Conservation (phyloP, 2,797 vertebrate species). For the Paguma larvata region DNA sequence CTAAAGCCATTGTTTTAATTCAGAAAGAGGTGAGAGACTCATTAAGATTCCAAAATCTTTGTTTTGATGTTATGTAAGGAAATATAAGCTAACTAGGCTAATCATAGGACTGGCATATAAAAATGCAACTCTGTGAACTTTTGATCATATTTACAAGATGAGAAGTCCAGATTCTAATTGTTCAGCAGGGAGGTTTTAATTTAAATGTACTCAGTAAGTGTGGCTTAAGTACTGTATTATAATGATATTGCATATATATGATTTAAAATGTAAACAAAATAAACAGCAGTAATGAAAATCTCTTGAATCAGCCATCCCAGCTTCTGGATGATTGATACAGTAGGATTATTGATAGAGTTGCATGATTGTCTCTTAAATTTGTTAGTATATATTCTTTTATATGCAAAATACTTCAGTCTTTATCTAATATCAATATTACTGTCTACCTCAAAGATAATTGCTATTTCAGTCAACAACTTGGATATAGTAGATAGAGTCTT, state of each 20-base stretch:
- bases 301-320: background rate
- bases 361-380: background rate
- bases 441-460: background rate
- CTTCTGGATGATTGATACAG: background rate
- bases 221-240: constrained; percentile 3
- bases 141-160: constrained; percentile 2
- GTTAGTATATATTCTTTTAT: background rate
- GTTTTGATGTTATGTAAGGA: background rate
- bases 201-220: background rate
- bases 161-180: background rate
- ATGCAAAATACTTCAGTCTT: background rate
- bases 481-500: background rate
- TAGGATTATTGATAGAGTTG: background rate
- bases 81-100: background rate
- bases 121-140: constrained; percentile 30
- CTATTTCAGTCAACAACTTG: background rate
- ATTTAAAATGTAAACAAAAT: constrained; percentile 31
- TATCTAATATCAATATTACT: background rate
- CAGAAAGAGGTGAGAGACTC: background rate
- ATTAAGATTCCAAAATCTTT: background rate
- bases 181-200: background rate
- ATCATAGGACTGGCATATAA: background rate
- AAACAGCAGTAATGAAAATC: background rate
- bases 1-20: constrained; percentile 43
- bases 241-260: background rate